A percentile compares a stretch with the other conserved stretches of the same genome.
Evolutionary conservation across 1,140 invertebrate genomes (phyloP).

Genomic region (Orchesella cincta): DNA sequence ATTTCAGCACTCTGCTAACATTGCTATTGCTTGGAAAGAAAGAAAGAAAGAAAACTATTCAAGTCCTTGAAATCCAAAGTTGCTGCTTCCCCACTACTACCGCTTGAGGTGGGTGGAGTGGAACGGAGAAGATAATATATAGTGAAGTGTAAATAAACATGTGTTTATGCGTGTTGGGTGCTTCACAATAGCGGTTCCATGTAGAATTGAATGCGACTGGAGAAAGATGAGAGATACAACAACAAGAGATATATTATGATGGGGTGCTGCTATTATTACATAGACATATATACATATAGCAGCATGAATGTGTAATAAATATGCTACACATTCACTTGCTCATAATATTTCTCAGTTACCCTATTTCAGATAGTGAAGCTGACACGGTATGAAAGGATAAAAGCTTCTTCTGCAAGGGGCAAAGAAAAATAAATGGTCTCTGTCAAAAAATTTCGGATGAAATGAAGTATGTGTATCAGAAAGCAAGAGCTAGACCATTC

Average conservation of each 20-base stretch:
- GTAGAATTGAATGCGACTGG: slow-evolving; percentile 20
- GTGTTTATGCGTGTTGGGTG: slow-evolving; percentile 20
- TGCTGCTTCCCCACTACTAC: background rate
- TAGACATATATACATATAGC: too few relatives aligned
- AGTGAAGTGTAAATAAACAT: slow-evolving; percentile 26
- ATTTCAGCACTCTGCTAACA: background rate
- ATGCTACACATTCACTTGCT: too few relatives aligned
- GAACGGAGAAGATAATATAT: slow-evolving; percentile 7
- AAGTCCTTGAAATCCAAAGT: background rate
- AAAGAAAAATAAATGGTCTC: background rate
- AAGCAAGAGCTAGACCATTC: too few relatives aligned
- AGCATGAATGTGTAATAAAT: too few relatives aligned
- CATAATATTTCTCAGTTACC: too few relatives aligned
- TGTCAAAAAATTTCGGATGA: slow-evolving; percentile 15
- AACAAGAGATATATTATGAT: slow-evolving; percentile 9
- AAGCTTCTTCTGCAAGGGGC: slow-evolving; percentile 20
- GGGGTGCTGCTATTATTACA: background rate
- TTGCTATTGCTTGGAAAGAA: background rate
- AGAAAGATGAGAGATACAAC: slow-evolving; percentile 2
- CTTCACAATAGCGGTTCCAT: background rate
- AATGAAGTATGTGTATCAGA: background rate
- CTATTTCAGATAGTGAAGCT: too few relatives aligned
- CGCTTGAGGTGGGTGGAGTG: background rate
- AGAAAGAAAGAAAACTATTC: background rate
- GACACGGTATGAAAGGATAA: background rate